A percentile compares a stretch with the other conserved stretches of the same genome.
Evolutionary conservation across 2,888 invertebrate species (phyloP).

Genomic region (Thecocarcelia acutangulata): DNA sequence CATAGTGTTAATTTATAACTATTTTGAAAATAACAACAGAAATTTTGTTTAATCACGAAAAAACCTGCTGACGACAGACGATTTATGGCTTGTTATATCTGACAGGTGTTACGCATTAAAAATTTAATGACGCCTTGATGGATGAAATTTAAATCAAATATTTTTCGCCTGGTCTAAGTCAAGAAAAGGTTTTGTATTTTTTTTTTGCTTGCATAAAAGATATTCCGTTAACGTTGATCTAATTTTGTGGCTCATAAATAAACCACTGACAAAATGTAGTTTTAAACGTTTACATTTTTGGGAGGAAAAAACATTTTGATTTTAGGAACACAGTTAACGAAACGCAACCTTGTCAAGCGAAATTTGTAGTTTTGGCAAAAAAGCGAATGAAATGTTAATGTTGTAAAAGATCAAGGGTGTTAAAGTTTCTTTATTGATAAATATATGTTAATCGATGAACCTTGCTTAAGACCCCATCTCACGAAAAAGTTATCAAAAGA

Average conservation of each 20-base stretch:
- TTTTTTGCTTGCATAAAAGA: background rate
- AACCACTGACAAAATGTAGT: background rate
- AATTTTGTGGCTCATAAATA: conserved; percentile 17
- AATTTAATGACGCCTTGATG: conserved; percentile 53
- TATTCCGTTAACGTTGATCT: conserved; percentile 18
- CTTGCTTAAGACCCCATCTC: no score
- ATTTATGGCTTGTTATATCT: conserved; percentile 60
- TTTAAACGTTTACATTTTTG: conserved; percentile 2
- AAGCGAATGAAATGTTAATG: no score
- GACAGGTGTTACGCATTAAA: conserved; percentile 63
- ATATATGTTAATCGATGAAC: no score
- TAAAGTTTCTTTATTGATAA: no score
- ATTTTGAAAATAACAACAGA: background rate
- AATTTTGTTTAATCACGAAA: background rate
- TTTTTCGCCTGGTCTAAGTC: background rate
- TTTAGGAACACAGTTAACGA: background rate
- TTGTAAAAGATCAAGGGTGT: no score
- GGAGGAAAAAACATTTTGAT: conserved; percentile 10
- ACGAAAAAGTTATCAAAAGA: no score
- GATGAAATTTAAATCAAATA: conserved; percentile 27
- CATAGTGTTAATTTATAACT: background rate
- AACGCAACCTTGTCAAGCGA: no score
- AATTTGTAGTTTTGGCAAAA: no score
- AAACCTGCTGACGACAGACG: background rate
- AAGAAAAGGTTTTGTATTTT: background rate